Percentiles rank a stretch among this genome's conserved stretches.
Evolutionary conservation across 2,797 vertebrate genomes (phyloP).

Genomic region (Schizothorax lantsangensis): DNA sequence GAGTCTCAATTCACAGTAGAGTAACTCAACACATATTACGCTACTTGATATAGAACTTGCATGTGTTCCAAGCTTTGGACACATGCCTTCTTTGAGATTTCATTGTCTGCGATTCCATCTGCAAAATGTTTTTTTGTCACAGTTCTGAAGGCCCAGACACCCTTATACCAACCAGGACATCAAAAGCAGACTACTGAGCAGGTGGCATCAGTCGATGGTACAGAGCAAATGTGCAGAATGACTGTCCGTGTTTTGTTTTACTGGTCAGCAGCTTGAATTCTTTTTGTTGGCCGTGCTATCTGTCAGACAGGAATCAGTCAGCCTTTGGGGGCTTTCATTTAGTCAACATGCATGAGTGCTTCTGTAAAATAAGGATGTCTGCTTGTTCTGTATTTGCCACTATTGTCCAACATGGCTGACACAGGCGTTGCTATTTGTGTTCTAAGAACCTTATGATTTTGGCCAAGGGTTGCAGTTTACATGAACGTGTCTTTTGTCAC

Average conservation of each 20-base stretch:
- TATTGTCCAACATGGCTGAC: background rate
- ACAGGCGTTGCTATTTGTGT: background rate
- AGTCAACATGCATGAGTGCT: background rate
- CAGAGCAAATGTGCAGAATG: background rate
- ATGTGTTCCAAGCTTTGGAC: background rate
- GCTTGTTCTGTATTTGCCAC: slow-evolving; percentile 6
- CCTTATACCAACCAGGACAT: background rate
- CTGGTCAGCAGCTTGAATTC: slow-evolving; percentile 8
- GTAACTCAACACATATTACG: background rate
- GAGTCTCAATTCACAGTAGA: background rate
- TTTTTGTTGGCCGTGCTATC: background rate
- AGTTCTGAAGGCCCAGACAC: slow-evolving; percentile 22
- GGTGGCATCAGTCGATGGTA: slow-evolving; percentile 9
- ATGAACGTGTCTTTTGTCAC: slow-evolving; percentile 15
- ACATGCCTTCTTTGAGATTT: background rate
- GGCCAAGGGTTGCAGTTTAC: background rate
- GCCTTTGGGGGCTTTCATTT: background rate
- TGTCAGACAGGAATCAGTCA: background rate
- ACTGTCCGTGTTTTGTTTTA: slow-evolving; percentile 15
- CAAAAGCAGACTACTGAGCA: slow-evolving; percentile 15
- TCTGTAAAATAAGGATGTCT: background rate
- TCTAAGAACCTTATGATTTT: background rate
- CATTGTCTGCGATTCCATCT: background rate
- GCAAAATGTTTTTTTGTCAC: slow-evolving; percentile 1
- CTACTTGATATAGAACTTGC: background rate